Evolutionary conservation across 2,888 invertebrate species (phyloP), one percentile per base, ranked within the genome.

Genomic region (Nomada ferruginata): DNA sequence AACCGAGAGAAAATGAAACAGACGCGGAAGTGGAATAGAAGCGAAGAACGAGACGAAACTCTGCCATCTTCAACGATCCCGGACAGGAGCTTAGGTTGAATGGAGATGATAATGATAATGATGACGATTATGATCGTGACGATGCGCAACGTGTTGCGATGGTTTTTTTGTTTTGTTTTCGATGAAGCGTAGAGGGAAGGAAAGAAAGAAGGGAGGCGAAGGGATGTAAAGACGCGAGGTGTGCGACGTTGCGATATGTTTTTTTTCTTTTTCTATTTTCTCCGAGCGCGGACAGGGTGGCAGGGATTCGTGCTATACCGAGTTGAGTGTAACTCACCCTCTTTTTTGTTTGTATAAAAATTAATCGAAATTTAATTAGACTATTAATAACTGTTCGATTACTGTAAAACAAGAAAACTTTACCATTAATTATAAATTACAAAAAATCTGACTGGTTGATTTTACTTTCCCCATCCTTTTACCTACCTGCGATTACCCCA

Each of bases 401-500:
- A 92, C 89, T 92, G 92, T 92, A 92, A 92, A 91, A 91, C 90
- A 90, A 91, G 88, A 91, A 91, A 92, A 91, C 89, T 91, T 91
- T 92, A 92, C 91, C 90, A 91, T 92, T 92, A 92, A 92, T 92
- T 92, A 92, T 92, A 91, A 92, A 92, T 92, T 91, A 91, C 92
- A 89, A 91, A 92, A 92, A 92, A 91, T 80, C 76, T 81, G 69
- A 81, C 71, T 70, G 36, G 20, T 44, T 9, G 69, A 55, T 2
- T 69, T 76, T 64, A 68, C 5, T 50, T 57, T 15, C 57, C 42
- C 42, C 20, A 26, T 60, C 36, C 59, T 2, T 18, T 47, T 15
- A 2, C 29, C 42, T 2, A n/a, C 3, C 36, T 36, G 36, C 36
- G 5, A 36, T 36, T 36, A 36, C 0, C 0, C 0, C 7, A 0